Evolutionary conservation across 1,140 invertebrate genomes (phyloP).

Genomic region (Drosophila elegans): DNA sequence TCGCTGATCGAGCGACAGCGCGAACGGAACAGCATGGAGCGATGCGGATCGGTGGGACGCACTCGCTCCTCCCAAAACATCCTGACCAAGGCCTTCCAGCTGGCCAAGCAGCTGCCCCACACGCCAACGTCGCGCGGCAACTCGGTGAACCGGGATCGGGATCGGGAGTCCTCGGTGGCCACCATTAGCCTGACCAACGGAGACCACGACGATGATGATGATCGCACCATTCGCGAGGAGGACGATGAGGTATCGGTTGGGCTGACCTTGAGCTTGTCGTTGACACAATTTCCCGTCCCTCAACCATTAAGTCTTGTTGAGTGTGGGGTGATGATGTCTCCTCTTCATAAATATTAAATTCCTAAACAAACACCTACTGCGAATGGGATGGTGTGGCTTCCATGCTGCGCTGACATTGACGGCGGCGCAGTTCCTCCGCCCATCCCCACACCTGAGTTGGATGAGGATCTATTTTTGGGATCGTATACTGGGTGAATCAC

Average conservation of each 20-base stretch:
- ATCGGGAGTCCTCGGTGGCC: constrained; percentile 84
- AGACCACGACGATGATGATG: constrained; percentile 69
- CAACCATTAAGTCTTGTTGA: constrained; percentile 3
- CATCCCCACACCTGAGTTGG: constrained; percentile 41
- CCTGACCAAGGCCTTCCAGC: constrained; percentile 91
- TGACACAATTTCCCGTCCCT: constrained; percentile 43
- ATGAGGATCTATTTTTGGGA: constrained; percentile 57
- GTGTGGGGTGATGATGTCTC: constrained; percentile 48
- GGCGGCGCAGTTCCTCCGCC: constrained; percentile 41
- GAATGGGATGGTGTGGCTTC: constrained; percentile 26
- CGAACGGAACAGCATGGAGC: constrained; percentile 77
- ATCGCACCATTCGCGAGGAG: constrained; percentile 80
- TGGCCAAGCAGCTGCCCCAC: constrained; percentile 87
- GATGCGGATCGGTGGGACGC: constrained; percentile 85
- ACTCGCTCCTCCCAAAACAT: constrained; percentile 92
- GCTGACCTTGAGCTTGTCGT: constrained; percentile 60
- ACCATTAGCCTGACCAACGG: constrained; percentile 34
- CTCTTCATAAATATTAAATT: constrained; percentile 51
- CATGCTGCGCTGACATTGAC: constrained; percentile 73
- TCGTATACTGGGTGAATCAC: constrained; percentile 54
- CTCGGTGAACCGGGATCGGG: constrained; percentile 86
- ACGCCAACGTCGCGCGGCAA: constrained; percentile 78
- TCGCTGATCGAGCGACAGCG: constrained; percentile 80
- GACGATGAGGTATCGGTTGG: constrained; percentile 77
- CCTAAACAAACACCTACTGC: constrained; percentile 39